Conservation (phyloP, 1,140 invertebrate species). For the Pseudomyrmex concolor region DNA sequence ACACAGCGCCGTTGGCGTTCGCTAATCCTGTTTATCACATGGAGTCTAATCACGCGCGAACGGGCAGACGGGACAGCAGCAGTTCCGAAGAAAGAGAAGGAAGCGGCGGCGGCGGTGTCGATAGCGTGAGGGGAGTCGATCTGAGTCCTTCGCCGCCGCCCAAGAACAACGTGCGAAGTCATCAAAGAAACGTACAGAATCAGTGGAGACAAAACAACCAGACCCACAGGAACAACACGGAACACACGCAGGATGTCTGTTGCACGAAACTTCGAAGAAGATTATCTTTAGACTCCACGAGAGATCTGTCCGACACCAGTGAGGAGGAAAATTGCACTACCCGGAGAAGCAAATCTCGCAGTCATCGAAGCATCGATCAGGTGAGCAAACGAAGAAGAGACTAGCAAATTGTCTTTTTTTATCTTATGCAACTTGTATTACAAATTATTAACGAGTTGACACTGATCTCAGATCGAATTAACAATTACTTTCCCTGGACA, state of each 20-base stretch:
- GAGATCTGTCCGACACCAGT: constrained; percentile 89
- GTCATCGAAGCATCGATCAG: constrained; percentile 88
- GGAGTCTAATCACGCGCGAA: constrained; percentile 83
- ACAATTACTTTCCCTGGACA: background rate
- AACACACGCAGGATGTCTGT: constrained; percentile 80
- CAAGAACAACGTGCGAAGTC: constrained; percentile 82
- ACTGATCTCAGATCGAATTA: background rate
- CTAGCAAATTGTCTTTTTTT: no score
- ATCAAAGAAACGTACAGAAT: constrained; percentile 84
- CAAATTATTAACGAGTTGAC: background rate
- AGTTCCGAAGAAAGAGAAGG: constrained; percentile 85
- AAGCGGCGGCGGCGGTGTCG: constrained; percentile 79
- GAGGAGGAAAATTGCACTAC: constrained; percentile 85
- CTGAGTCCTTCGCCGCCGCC: constrained; percentile 81
- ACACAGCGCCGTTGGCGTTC: constrained; percentile 90
- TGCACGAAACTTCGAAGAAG: constrained; percentile 85
- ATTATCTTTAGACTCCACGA: constrained; percentile 89
- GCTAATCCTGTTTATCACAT: constrained; percentile 94
- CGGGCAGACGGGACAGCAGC: constrained; percentile 80
- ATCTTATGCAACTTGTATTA: background rate
- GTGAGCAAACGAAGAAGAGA: constrained; percentile 74
- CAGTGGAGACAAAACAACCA: constrained; percentile 80
- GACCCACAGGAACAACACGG: constrained; percentile 75
- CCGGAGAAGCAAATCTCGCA: constrained; percentile 85
- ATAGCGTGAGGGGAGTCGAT: constrained; percentile 81